These are phyloP conservation scores for Catharus ustulatus DNA, from an alignment of 2,797 vertebrate species.

Conservation along the genomic window DNA sequence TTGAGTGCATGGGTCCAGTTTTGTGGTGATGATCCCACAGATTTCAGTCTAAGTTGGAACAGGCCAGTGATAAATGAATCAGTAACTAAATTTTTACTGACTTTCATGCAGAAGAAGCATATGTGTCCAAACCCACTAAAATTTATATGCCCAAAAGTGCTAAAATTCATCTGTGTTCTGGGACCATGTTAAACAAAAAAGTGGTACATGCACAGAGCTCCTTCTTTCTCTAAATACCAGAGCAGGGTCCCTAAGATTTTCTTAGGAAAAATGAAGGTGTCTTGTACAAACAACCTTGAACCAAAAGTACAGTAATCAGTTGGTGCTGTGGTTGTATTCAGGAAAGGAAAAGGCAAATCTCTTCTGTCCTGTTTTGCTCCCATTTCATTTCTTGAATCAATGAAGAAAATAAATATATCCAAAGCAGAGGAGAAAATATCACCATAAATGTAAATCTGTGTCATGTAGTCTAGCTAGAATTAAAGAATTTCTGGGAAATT, in stretches of 20 bases:
- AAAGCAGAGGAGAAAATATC: background rate
- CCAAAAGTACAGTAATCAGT: background rate
- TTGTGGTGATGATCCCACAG: background rate
- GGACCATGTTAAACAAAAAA: background rate
- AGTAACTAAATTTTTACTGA: background rate
- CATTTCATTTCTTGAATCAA: background rate
- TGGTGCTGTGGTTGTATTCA: background rate
- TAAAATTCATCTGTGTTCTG: background rate
- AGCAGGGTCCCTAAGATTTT: background rate
- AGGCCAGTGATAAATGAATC: background rate
- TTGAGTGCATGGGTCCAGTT: background rate
- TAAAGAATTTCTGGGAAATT: background rate
- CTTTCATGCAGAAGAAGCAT: background rate
- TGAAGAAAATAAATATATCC: background rate
- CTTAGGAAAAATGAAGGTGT: background rate
- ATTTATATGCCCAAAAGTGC: background rate
- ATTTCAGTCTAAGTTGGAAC: background rate
- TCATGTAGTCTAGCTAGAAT: background rate
- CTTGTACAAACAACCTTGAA: background rate
- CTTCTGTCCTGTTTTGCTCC: background rate
- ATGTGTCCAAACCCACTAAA: background rate
- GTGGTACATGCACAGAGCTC: background rate
- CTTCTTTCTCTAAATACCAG: background rate
- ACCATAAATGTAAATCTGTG: background rate
- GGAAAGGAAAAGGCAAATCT: background rate